Evolutionary conservation across 2,797 vertebrate species (phyloP), one percentile per base, ranked within the genome.

Genomic region (Typhlichthys eigenmanni): DNA sequence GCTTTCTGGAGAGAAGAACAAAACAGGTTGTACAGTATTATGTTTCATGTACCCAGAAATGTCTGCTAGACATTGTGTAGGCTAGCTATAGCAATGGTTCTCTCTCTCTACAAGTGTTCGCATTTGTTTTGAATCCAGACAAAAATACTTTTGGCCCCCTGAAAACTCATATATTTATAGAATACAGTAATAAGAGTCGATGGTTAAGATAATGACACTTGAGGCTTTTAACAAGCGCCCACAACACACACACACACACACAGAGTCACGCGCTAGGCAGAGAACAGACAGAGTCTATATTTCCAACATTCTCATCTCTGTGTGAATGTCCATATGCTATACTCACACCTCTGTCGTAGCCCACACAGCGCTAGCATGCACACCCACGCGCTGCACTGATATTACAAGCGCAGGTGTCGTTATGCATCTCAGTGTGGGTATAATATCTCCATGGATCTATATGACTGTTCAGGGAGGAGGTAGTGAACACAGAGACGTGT

Each of bases 311-410:
- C 69, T 61, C 69, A 57, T 81, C 75, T 76, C 76, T 69, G 69
- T 79, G 82, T 86, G 73, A 72, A 80, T 12, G 77, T 69, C 78
- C 72, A 71, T 71, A 64, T 68, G 72, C 77, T 69, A 55, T 78
- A 73, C 86, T 87, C 85, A 79, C 87, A 86, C 85, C 69, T 81
- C 81, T 73, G 68, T 80, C 78, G 69, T 74, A 80, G 75, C 75
- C 76, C 76, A 79, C 79, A 58, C 78, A 68, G 85, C 78, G 86
- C 88, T 88, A 85, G 84, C 75, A 89, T 88, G 85, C 86, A 81
- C 84, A 68, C 87, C 85, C 87, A 88, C 88, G 69, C 24, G 34
- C 70, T 1, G 58, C 62, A 71, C 62, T 83, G 84, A 47, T 58
- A 81, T 81, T 81, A 76, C 78, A 68, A 68, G 78, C 78, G 71